Conservation (phyloP, 2,888 invertebrate species). For the Andrena flavipes region DNA sequence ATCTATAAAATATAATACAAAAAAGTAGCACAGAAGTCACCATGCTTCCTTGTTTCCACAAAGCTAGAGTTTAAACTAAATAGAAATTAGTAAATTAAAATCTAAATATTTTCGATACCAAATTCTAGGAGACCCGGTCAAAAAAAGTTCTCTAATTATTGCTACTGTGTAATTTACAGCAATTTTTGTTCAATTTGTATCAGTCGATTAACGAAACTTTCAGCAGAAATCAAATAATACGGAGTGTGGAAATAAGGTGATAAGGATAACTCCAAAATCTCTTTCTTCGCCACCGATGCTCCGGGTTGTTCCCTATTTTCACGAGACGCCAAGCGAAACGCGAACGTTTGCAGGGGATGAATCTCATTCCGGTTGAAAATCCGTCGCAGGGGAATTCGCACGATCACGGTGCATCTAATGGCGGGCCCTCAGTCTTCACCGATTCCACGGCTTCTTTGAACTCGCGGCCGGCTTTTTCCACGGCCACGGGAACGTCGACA, state of each 20-base stretch:
- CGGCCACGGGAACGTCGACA: constrained; percentile 76
- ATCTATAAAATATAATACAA: no score
- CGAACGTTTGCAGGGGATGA: constrained; percentile 28
- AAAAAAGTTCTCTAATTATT: no score
- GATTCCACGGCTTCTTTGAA: constrained; percentile 76
- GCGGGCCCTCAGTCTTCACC: constrained; percentile 58
- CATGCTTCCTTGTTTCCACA: no score
- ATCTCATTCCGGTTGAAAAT: constrained; percentile 22
- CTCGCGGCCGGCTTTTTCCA: constrained; percentile 71
- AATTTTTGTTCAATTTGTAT: no score
- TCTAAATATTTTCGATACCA: no score
- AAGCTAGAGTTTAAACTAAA: no score
- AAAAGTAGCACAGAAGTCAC: no score
- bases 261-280: neutral
- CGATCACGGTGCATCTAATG: constrained; percentile 68
- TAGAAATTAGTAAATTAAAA: no score
- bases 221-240: neutral
- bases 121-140: no score
- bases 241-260: neutral
- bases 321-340: neutral
- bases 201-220: no score
- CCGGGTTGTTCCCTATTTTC: neutral
- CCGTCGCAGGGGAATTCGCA: constrained; percentile 60
- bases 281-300: neutral
- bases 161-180: no score